Conservation (phyloP, 2,113 vertebrate genomes). For the Elephas maximus region DNA sequence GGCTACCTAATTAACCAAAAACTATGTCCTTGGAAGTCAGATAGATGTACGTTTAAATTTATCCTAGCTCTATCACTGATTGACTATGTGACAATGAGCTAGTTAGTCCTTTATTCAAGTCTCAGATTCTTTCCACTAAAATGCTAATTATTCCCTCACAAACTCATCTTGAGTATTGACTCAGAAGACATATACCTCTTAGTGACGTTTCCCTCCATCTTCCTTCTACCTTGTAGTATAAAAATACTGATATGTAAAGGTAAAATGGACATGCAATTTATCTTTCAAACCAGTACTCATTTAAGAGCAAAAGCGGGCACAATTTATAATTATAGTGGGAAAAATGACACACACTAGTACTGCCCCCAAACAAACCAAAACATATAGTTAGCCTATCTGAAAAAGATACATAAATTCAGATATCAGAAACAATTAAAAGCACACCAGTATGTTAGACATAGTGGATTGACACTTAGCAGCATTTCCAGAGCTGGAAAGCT, state of each 20-base stretch:
- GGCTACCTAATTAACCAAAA: neutral
- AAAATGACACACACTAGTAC: neutral
- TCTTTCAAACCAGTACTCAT: slow-evolving; percentile 14
- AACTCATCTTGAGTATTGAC: neutral
- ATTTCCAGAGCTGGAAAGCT: neutral
- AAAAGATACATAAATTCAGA: neutral
- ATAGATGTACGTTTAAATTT: neutral
- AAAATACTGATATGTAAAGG: neutral
- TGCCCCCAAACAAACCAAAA: neutral
- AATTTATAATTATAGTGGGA: neutral
- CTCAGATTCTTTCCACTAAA: neutral
- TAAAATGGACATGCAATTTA: neutral
- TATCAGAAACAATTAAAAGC: neutral
- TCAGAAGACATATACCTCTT: neutral
- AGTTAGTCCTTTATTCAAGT: neutral
- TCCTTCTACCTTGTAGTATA: neutral
- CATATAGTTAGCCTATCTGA: neutral
- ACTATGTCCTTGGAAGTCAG: neutral
- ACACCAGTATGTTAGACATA: neutral
- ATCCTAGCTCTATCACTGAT: neutral
- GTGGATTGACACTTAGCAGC: neutral
- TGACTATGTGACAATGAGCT: neutral
- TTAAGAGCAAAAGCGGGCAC: neutral
- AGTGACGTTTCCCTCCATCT: neutral
- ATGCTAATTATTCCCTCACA: neutral